phyloP scores from a whole-genome alignment of 2,888 invertebrate genomes.

The Exocentrus adspersus region DNA sequence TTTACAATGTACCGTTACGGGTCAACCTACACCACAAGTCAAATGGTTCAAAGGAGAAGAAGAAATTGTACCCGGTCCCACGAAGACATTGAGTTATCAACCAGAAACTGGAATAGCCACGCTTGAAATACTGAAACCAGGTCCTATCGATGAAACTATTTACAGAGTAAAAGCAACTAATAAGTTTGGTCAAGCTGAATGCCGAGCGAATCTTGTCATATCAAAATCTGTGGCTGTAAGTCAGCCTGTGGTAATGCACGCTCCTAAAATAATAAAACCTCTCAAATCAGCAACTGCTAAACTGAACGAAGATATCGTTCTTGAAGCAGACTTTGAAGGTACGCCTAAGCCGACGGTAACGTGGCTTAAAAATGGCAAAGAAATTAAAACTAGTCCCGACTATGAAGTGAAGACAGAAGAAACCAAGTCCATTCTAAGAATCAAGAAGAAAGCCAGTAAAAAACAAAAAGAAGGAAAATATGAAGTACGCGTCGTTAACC shows the following conservation, averaged over 20 bases:
- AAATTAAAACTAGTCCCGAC: constrained; percentile 73
- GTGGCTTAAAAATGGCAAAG: constrained; percentile 88
- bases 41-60: constrained; percentile 75
- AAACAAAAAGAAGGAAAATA: constrained; percentile 88
- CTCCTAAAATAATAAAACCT: constrained; percentile 82
- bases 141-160: constrained; percentile 73
- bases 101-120: constrained; percentile 72
- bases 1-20: constrained; percentile 75
- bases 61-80: constrained; percentile 70
- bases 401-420: constrained; percentile 70
- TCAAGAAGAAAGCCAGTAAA: constrained; percentile 69
- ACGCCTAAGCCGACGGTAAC: constrained; percentile 77
- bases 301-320: constrained; percentile 74
- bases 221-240: constrained; percentile 64
- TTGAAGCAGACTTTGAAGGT: constrained; percentile 79
- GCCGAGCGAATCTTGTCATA: constrained; percentile 77
- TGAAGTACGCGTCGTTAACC: constrained; percentile 84
- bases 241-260: constrained; percentile 68
- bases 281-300: constrained; percentile 79
- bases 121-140: constrained; percentile 72
- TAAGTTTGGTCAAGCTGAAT: constrained; percentile 77
- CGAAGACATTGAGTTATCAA: constrained; percentile 68
- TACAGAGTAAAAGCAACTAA: constrained; percentile 79
- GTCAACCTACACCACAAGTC: constrained; percentile 75
- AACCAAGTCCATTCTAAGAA: constrained; percentile 72